Conservation (phyloP, 2,113 vertebrate species). For the Bombycilla garrulus region DNA sequence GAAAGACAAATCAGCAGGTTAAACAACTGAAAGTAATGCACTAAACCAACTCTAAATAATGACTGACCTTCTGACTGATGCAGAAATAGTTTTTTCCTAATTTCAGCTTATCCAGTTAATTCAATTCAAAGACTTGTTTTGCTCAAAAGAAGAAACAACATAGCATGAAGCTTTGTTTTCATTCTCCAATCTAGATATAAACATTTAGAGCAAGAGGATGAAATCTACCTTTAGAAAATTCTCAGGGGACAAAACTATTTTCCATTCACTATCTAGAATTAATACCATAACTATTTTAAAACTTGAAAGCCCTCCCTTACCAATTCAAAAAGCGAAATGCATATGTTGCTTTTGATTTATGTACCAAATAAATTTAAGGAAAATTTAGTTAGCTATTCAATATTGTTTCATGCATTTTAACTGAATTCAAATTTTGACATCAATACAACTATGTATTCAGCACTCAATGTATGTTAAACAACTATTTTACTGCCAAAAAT, state of each 20-base stretch:
- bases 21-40: not conserved
- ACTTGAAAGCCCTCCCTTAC: not conserved
- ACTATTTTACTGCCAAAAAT: not conserved
- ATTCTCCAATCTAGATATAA: not conserved
- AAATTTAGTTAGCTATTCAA: not conserved
- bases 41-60: not conserved
- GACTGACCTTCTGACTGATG: not conserved
- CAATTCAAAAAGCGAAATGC: not conserved
- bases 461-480: not conserved
- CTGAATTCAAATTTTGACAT: not conserved
- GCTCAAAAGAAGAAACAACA: conserved; percentile 16
- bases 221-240: not conserved
- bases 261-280: not conserved
- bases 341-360: not conserved
- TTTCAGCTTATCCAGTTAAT: conserved; percentile 14
- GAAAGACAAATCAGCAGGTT: not conserved
- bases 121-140: not conserved
- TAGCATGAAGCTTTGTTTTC: not conserved
- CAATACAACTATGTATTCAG: not conserved
- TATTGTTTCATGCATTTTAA: not conserved
- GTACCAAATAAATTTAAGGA: not conserved
- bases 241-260: not conserved
- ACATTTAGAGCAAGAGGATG: not conserved
- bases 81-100: not conserved
- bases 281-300: not conserved